Conservation (phyloP, 1,140 invertebrate genomes). For the Glomeris maerens region DNA sequence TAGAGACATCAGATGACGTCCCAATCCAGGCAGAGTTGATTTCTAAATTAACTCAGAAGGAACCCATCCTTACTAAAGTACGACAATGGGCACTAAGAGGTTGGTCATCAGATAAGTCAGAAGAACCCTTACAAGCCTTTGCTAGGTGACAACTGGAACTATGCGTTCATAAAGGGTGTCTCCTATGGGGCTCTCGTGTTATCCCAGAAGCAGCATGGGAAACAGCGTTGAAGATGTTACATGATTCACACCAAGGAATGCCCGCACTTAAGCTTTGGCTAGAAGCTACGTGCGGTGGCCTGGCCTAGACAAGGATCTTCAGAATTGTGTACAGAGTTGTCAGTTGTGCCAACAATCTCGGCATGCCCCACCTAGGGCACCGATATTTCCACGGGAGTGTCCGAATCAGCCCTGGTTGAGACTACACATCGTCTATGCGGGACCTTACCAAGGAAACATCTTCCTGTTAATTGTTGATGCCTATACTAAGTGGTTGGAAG, state of each 20-base stretch:
- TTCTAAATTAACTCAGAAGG: not conserved
- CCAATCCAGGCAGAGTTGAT: no score
- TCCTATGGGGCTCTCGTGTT: no score
- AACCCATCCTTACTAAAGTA: not conserved
- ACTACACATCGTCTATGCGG: no score
- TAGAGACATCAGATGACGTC: not conserved
- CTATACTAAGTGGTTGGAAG: not conserved
- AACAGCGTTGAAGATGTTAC: constrained; percentile 23
- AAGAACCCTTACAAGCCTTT: not conserved
- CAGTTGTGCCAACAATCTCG: no score
- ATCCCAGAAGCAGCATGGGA: constrained; percentile 19
- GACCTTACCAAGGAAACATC: not conserved
- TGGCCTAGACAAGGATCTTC: constrained; percentile 25
- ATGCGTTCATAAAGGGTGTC: not conserved
- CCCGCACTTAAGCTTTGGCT: constrained; percentile 25
- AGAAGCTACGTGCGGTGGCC: constrained; percentile 25
- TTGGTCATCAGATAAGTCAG: not conserved
- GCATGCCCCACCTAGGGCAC: no score
- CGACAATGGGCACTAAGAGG: not conserved
- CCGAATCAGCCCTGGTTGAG: no score
- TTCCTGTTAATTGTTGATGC: not conserved
- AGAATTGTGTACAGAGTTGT: constrained; percentile 30
- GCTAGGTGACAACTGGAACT: not conserved
- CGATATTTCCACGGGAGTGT: no score
- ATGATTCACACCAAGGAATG: no score